phyloP scores from a whole-genome alignment of 2,113 vertebrate genomes.

The Protobothrops flavoviridis region DNA sequence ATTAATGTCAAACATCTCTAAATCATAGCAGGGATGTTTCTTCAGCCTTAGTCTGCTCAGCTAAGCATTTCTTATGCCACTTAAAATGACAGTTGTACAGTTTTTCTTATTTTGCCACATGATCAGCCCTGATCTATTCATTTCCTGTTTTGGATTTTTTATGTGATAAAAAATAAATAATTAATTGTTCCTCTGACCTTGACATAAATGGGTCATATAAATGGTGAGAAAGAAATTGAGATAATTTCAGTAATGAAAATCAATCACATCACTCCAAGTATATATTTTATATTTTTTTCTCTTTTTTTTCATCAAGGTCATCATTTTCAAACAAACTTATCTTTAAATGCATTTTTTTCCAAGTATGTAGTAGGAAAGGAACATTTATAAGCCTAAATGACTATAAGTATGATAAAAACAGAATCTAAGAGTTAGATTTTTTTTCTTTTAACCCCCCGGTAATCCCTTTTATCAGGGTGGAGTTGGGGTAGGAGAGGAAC shows the following conservation, averaged over 20 bases:
- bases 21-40: neutral
- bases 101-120: constrained; percentile 5
- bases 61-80: neutral
- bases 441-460: too few species aligned
- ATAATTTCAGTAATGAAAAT: constrained; percentile 30
- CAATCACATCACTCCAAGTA: constrained; percentile 1
- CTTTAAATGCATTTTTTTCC: neutral
- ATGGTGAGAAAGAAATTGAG: neutral
- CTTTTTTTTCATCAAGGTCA: neutral
- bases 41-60: neutral
- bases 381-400: constrained; percentile 32
- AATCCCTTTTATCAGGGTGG: neutral
- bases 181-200: neutral
- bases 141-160: constrained; percentile 12
- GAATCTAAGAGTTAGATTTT: constrained; percentile 1
- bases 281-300: constrained; percentile 3
- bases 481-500: neutral
- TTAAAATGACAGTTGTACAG: neutral
- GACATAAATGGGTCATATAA: constrained; percentile 39
- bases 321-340: constrained; percentile 19
- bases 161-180: constrained; percentile 22
- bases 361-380: neutral
- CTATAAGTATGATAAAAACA: constrained; percentile 29
- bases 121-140: neutral
- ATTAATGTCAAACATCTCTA: constrained; percentile 13